Evolutionary conservation across 2,113 vertebrate genomes (phyloP), one percentile per base, ranked within the genome.

Genomic region (Nyctibius bracteatus): DNA sequence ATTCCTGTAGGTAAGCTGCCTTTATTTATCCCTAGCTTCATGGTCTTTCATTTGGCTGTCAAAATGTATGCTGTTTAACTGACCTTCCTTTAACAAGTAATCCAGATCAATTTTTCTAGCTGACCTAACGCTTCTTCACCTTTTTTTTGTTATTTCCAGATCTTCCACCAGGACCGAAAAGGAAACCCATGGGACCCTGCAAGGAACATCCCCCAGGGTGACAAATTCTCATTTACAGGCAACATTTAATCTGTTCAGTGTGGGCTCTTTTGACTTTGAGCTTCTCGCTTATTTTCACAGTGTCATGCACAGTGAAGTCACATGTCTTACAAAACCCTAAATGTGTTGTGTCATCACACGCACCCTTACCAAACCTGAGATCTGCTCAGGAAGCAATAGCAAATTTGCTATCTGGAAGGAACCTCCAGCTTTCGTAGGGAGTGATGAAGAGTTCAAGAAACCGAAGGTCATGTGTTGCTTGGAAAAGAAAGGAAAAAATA

Each of bases 1-100:
- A 62, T 93, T 94, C 75, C 88, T 90, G 43, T 90, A 96, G 86
- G 88, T 90, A 88, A 94, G 75, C 92, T 92, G 83, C 75, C 68
- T 93, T 90, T 93, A 82, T 92, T 94, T 92, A 89, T 93, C 79
- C 71, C 87, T 83, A 77, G 84, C 81, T 95, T 85, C 87, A 47
- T 2, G 14, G 54, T 33, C 75, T 96, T 96, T 96, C 85, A 77
- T 92, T 88, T 80, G 71, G 62, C 87, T 90, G 90, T 96, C 90
- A 92, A 80, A 94, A 90, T 3, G 4, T 71, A 49, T 33, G 20
- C 66, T 51, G 43, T 85, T 92, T 62, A 82, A 91, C 72, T 86
- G 90, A 81, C 30, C 47, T 84, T 92, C 55, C 59, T 90, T 74
- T 74, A 93, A 58, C 80, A 84, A 94, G 82, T 93, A 91, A 92